phyloP scores from a whole-genome alignment of 2,888 invertebrate species.

The Aromia moschata region DNA sequence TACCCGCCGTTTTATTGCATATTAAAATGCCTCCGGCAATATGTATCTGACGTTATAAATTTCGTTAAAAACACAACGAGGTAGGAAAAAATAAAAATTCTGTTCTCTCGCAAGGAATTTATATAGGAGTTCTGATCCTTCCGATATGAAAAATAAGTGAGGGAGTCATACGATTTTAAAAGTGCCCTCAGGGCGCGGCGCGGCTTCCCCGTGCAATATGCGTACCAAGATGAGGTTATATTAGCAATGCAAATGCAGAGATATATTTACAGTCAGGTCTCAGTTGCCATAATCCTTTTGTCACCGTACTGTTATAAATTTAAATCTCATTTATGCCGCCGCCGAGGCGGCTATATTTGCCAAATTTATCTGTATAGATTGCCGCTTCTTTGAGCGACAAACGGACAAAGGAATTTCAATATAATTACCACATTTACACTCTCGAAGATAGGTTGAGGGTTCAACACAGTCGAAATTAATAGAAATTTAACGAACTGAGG shows the following conservation, averaged over 20 bases:
- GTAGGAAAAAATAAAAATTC: constrained; percentile 21
- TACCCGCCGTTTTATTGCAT: constrained; percentile 33
- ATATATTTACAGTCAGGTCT: constrained; percentile 37
- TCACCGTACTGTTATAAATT: constrained; percentile 43
- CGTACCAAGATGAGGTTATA: constrained; percentile 49
- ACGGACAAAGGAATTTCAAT: neutral
- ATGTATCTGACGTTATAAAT: constrained; percentile 32
- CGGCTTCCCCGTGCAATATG: constrained; percentile 48
- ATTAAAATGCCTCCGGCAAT: constrained; percentile 29
- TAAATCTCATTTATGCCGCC: constrained; percentile 38
- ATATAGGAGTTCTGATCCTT: constrained; percentile 36
- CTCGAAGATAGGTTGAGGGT: neutral
- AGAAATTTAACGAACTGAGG: neutral
- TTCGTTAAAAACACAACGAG: constrained; percentile 28
- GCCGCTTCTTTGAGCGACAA: neutral
- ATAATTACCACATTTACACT: constrained; percentile 12
- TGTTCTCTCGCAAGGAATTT: constrained; percentile 27
- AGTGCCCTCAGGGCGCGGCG: constrained; percentile 48
- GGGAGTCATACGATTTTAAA: constrained; percentile 49
- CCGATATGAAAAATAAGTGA: constrained; percentile 51
- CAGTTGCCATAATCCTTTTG: constrained; percentile 43
- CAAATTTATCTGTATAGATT: constrained; percentile 12
- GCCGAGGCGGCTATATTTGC: constrained; percentile 9
- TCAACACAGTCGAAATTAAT: constrained; percentile 7
- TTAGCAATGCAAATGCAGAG: constrained; percentile 54